Base-by-base conservation (phyloP, 1,140 invertebrate species). In the Pentalonia nigronervosa region DNA sequence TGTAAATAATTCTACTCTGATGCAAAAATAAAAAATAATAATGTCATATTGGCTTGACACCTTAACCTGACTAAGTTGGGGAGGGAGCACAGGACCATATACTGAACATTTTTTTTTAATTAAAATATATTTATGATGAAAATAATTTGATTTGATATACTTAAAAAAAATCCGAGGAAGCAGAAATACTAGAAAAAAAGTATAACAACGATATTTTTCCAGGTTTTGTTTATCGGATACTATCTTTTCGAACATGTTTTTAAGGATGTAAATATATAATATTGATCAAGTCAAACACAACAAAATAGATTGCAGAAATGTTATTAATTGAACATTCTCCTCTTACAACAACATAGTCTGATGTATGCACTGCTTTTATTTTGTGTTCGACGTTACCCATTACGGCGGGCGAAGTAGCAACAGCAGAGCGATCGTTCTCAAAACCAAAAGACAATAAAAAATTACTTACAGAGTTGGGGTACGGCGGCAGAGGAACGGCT, bases 291-390 rank as follows among this genome's bases (percentile, higher is more conserved):
- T 48, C 14, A 48, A 48, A 48, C 7, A 48, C 14, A 48, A 48
- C 47, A 48, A 48, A 48, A 48, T 0, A 48, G 8, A 48, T 48
- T 48, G 47, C 47, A 48, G 47, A 48, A 48, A 48, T 48, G 47
- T 6, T 48, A 48, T 6, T 48, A 9, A 48, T 48, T 48, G 7
- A 9, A 48, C 47, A 48, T 48, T 48, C 2, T 48, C 47, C 47
- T 48, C 47, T 48, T 9, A 48, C 7, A 48, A 48, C 47, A 48
- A 48, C 47, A 48, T 48, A 48, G 9, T 7, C 67, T 34, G 67
- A 76, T 76, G 67, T 76, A 76, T 76, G 67, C 67, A 76, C 67
- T 76, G 67, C 7, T 76, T n/a, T 76, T 76, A 76, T 76, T 76
- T 76, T 76, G n/a, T 76, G 11, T 17, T 76, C 34, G n/a, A 14